Percentiles rank a stretch among this genome's conserved stretches.
Evolutionary conservation across 2,888 invertebrate genomes (phyloP).

Genomic region (Hemistola chrysoprasaria): DNA sequence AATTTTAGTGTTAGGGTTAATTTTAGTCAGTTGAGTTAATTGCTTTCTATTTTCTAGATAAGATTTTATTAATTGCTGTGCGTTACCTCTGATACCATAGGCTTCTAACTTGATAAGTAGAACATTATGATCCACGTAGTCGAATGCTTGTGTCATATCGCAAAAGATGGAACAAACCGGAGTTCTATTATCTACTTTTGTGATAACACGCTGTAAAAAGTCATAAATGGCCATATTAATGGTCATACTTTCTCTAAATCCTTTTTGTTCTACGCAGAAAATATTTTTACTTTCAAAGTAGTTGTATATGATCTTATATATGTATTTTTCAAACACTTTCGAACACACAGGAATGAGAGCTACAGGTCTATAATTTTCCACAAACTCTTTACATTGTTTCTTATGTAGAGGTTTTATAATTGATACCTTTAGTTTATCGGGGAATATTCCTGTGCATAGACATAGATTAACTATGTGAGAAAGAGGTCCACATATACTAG

Average conservation of each 20-base stretch:
- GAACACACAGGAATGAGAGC: constrained; percentile 1
- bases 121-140: constrained; percentile 4
- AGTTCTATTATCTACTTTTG: constrained; percentile 1
- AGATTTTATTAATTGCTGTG: constrained; percentile 2
- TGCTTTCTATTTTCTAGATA: constrained; percentile 5
- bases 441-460: neutral
- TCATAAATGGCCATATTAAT: constrained; percentile 7
- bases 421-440: constrained; percentile 1
- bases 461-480: constrained; percentile 1
- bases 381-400: neutral
- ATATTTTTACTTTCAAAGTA: constrained; percentile 4
- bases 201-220: neutral
- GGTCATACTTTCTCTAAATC: constrained; percentile 2
- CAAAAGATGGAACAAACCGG: constrained; percentile 5
- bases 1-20: neutral
- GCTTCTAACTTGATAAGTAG: constrained; percentile 1
- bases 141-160: constrained; percentile 8
- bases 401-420: constrained; percentile 9
- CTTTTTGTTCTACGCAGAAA: constrained; percentile 3
- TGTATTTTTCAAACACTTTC: constrained; percentile 2
- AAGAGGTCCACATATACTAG: neutral
- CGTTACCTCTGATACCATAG: constrained; percentile 8
- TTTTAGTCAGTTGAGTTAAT: constrained; percentile 1
- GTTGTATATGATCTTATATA: constrained; percentile 1
- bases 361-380: constrained; percentile 1